Percentiles rank a stretch among this genome's conserved stretches.
Evolutionary conservation across 2,797 vertebrate genomes (phyloP).

Genomic region (Chromobotia macracanthus): DNA sequence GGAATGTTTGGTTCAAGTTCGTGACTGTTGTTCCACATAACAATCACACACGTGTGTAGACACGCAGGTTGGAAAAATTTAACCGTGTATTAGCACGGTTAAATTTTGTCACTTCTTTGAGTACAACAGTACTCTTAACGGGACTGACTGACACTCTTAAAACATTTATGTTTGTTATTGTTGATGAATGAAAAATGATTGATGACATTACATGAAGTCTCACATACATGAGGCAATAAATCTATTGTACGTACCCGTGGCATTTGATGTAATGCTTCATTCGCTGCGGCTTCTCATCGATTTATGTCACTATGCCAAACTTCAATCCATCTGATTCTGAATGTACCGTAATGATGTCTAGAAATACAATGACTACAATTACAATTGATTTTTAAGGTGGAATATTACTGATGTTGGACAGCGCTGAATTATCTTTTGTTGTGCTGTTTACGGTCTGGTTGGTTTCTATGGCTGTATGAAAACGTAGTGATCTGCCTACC

Average conservation of each 20-base stretch:
- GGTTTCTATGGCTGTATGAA: background rate
- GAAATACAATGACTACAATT: slow-evolving; percentile 41
- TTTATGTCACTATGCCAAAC: slow-evolving; percentile 29
- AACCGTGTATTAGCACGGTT: slow-evolving; percentile 33
- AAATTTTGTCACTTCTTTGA: too few species aligned
- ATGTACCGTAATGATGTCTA: slow-evolving; percentile 22
- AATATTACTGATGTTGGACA: slow-evolving; percentile 24
- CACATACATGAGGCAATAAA: slow-evolving; percentile 9
- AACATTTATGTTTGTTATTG: slow-evolving; percentile 10
- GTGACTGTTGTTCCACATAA: slow-evolving; percentile 19
- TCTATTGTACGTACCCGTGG: slow-evolving; percentile 6
- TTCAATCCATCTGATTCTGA: slow-evolving; percentile 25
- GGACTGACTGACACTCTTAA: background rate
- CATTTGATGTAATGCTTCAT: slow-evolving; percentile 24
- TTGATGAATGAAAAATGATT: slow-evolving; percentile 2
- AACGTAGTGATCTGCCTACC: background rate
- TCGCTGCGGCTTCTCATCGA: slow-evolving; percentile 25
- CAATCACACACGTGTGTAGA: slow-evolving; percentile 5
- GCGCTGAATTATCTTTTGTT: slow-evolving; percentile 17
- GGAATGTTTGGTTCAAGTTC: slow-evolving; percentile 33
- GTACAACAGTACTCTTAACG: too few species aligned
- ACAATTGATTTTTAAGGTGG: slow-evolving; percentile 34
- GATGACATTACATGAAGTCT: slow-evolving; percentile 7
- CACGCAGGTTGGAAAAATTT: slow-evolving; percentile 20
- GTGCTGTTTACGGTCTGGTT: background rate